Conservation (phyloP, 1,140 invertebrate genomes). For the Cryptotermes secundus region DNA sequence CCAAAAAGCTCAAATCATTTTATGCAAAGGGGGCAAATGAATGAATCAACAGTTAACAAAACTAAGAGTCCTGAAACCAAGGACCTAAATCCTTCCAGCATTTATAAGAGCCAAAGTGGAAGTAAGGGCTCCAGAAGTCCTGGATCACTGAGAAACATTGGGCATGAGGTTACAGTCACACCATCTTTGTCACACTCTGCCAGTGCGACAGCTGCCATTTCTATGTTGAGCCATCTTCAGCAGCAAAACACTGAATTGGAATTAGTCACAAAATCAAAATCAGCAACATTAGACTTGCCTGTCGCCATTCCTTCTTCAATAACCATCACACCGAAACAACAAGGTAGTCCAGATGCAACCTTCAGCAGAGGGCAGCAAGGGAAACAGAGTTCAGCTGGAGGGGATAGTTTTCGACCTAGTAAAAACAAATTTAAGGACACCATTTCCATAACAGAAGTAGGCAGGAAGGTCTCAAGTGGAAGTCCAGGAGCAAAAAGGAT, state of each 20-base stretch:
- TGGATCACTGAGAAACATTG: neutral
- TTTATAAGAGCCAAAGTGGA: neutral
- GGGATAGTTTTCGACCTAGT: neutral
- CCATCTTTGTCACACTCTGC: neutral
- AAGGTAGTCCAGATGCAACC: neutral
- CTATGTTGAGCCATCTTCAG: neutral
- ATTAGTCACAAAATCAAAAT: neutral
- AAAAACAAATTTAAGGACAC: conserved; percentile 19
- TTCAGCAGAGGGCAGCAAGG: neutral
- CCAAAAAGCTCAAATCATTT: neutral
- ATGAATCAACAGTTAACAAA: neutral
- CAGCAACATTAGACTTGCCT: conserved; percentile 3
- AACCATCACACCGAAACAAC: neutral
- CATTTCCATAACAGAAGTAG: conserved; percentile 15
- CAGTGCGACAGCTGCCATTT: neutral
- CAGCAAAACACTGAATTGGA: conserved; percentile 9
- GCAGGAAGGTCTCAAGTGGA: neutral
- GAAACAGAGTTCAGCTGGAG: neutral
- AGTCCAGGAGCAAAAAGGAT: neutral
- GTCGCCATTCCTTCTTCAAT: conserved; percentile 12
- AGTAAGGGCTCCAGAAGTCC: neutral
- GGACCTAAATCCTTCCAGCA: neutral
- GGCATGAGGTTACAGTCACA: neutral
- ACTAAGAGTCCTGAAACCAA: neutral
- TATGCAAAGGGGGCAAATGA: neutral